Conservation (phyloP, 1,140 invertebrate species). For the Drosophila ercepeae region DNA sequence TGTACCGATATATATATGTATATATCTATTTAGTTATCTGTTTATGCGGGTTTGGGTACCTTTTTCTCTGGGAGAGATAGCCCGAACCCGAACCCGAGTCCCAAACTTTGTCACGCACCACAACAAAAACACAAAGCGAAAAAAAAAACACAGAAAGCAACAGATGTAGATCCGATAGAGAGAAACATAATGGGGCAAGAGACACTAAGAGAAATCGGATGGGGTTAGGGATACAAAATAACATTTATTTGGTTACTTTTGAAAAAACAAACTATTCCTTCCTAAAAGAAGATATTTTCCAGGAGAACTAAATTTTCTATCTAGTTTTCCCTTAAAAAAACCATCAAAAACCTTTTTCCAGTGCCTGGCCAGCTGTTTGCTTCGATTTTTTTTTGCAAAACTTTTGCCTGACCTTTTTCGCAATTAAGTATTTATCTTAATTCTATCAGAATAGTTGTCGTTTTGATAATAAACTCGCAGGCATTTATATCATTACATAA, state of each 20-base stretch:
- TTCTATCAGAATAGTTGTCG: slow-evolving; percentile 61
- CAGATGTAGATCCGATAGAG: slow-evolving; percentile 20
- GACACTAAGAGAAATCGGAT: not conserved
- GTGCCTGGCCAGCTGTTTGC: no score
- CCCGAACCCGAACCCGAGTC: slow-evolving; percentile 9
- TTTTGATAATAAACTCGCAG: slow-evolving; percentile 51
- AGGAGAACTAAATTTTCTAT: no score
- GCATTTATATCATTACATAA: not conserved
- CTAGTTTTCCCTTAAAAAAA: no score
- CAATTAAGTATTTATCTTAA: slow-evolving; percentile 74
- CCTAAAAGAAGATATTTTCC: no score
- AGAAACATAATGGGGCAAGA: slow-evolving; percentile 3
- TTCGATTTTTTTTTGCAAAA: not conserved
- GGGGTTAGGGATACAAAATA: no score
- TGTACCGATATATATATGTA: not conserved
- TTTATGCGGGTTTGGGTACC: slow-evolving; percentile 47
- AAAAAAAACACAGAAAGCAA: slow-evolving; percentile 2
- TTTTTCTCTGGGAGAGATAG: slow-evolving; percentile 14
- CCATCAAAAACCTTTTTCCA: not conserved
- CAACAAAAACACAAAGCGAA: not conserved
- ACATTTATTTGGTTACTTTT: no score
- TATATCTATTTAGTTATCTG: slow-evolving; percentile 41
- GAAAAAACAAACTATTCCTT: no score
- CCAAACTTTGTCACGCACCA: slow-evolving; percentile 9
- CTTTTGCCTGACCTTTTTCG: slow-evolving; percentile 2